phyloP scores from a whole-genome alignment of 2,888 invertebrate species.

The Watsonalla cultraria region DNA sequence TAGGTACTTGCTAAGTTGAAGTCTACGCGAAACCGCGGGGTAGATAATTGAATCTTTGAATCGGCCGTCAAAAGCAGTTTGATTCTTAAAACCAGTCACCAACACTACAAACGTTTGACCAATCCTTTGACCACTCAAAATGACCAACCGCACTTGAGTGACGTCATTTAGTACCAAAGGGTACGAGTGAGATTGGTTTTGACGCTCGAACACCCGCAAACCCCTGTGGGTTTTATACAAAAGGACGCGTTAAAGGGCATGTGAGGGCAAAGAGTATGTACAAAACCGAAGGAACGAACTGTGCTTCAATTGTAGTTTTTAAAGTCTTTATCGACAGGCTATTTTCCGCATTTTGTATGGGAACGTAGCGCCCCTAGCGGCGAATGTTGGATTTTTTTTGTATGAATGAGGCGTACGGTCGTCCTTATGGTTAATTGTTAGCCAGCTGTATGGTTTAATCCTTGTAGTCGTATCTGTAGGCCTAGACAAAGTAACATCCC shows the following conservation, averaged over 20 bases:
- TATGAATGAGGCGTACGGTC: too few relatives aligned
- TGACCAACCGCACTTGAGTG: slow-evolving; percentile 32
- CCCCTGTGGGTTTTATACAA: slow-evolving; percentile 22
- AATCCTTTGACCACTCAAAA: slow-evolving; percentile 22
- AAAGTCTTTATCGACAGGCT: not conserved
- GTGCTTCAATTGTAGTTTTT: too few relatives aligned
- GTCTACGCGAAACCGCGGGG: too few relatives aligned
- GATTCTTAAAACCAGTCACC: not conserved
- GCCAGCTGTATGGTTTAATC: too few relatives aligned
- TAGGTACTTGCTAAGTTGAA: too few relatives aligned
- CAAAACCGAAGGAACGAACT: not conserved
- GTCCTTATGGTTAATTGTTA: too few relatives aligned
- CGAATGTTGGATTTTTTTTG: not conserved
- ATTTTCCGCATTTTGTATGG: too few relatives aligned
- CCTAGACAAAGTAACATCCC: too few relatives aligned
- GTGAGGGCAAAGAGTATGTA: slow-evolving; percentile 11
- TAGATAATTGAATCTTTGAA: too few relatives aligned
- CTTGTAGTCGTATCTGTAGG: too few relatives aligned
- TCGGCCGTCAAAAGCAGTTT: not conserved
- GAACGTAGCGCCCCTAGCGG: too few relatives aligned
- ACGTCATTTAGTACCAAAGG: slow-evolving; percentile 40
- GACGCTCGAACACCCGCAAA: slow-evolving; percentile 42
- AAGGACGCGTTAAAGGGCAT: slow-evolving; percentile 22
- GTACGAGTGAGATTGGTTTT: slow-evolving; percentile 45
- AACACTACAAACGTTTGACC: slow-evolving; percentile 14